phyloP scores from a whole-genome alignment of 2,113 vertebrate genomes.

The Typhlomys cinereus region DNA sequence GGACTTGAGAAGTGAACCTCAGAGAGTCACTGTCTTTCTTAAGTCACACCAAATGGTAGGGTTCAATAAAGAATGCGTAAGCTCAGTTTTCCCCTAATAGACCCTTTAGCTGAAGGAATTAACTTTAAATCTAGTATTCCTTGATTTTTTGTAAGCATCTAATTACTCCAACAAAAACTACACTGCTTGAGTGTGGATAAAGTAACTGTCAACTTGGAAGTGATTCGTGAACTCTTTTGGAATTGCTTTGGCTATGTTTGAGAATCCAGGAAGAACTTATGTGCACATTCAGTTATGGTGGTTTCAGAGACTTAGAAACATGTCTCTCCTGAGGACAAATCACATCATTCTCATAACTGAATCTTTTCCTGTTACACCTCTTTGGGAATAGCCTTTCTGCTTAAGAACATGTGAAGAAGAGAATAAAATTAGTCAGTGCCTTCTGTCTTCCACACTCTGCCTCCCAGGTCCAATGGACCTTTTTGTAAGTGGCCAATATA shows the following conservation, averaged over 20 bases:
- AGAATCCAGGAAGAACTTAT: constrained; percentile 35
- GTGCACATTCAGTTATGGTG: constrained; percentile 23
- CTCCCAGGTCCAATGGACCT: constrained; percentile 84
- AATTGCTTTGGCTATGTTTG: neutral
- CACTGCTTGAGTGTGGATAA: neutral
- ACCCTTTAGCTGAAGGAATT: neutral
- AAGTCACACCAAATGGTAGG: neutral
- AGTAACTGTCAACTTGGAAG: neutral
- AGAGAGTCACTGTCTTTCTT: neutral
- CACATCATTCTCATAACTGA: constrained; percentile 18
- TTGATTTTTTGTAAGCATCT: neutral
- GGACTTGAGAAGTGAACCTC: neutral
- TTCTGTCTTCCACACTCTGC: constrained; percentile 46
- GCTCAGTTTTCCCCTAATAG: neutral
- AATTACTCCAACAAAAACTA: constrained; percentile 2
- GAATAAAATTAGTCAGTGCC: constrained; percentile 35
- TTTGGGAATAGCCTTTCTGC: constrained; percentile 69
- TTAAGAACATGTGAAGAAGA: constrained; percentile 54
- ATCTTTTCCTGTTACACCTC: neutral
- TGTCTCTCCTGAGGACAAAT: constrained; percentile 41
- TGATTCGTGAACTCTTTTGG: constrained; percentile 21
- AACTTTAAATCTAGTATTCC: neutral
- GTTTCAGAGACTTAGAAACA: constrained; percentile 28
- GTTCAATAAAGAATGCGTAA: constrained; percentile 10
- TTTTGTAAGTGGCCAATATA: constrained; percentile 84